Evolutionary conservation across 2,888 invertebrate species (phyloP), one percentile per base, ranked within the genome.

Genomic region (Leptinotarsa juncta): DNA sequence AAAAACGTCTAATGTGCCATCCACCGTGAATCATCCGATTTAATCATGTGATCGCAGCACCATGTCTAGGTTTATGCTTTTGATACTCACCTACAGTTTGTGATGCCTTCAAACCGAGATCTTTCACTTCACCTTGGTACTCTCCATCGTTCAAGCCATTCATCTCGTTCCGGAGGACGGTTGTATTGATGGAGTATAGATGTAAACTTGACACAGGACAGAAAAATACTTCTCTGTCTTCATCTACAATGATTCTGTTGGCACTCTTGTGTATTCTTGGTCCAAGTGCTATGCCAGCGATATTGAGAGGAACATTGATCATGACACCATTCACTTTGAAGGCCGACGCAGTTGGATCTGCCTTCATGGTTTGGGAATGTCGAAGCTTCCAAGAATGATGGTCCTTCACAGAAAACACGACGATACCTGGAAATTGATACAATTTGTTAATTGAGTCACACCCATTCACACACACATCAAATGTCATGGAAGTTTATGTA

Each of bases 251-350:
- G 4, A 84, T 76, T 70, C 78, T 78, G 15, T 79, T 77, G 5
- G 75, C 73, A 69, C 74, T 81, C 3, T 72, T 74, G 26, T 77
- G 81, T 4, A 83, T 77, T 80, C 80, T 83, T 0, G 93, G 93
- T 1, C 94, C 93, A 2, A 94, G 87, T 0, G 94, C 94, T 65
- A 94, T 93, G 4, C 94, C 93, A 75, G 94, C 93, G 51, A 94
- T 89, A 84, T 92, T 91, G 48, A 93, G 90, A 0, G 91, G 90
- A 18, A 91, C 88, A 74, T 89, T 89, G 42, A 93, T 88, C 10
- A 87, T 88, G 1, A 91, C 90, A 57, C 91, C 91, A 71, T 91
- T 91, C 53, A 94, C 90, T 79, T 89, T 90, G 87, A 94, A 92
- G 50, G 89, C 84, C 1, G 90, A 87, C 0, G 93, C 92, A 51